A percentile compares a stretch with the other conserved stretches of the same genome.
Evolutionary conservation across 2,113 vertebrate species (phyloP).

Genomic region (Porphyrio hochstetteri): DNA sequence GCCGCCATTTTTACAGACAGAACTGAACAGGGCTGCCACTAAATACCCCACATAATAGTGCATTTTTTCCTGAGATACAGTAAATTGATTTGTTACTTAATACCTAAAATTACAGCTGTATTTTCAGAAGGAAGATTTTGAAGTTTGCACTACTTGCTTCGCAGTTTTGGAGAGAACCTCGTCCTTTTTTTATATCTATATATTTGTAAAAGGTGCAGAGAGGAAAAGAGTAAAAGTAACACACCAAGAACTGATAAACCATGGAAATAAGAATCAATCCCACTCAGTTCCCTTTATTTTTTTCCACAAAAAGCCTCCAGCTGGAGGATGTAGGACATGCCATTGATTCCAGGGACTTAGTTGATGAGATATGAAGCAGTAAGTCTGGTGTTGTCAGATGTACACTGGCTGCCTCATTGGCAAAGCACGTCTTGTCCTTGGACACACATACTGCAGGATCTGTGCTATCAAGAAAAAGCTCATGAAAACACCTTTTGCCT

Average conservation of each 20-base stretch:
- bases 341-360: background rate
- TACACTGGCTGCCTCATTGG: background rate
- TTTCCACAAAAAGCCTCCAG: background rate
- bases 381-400: background rate
- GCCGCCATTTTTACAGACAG: background rate
- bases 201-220: background rate
- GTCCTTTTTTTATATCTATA: background rate
- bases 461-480: background rate
- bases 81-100: background rate
- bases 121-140: background rate
- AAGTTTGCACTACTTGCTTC: background rate
- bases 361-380: background rate
- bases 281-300: background rate
- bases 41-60: background rate
- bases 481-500: background rate
- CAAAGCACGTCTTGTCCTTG: background rate
- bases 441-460: background rate
- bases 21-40: background rate
- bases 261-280: background rate
- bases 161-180: background rate
- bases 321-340: slow-evolving; percentile 10
- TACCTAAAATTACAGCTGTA: background rate
- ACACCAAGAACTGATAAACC: background rate
- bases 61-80: background rate
- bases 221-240: background rate